phyloP scores from a whole-genome alignment of 2,113 vertebrate genomes.

The Dipodomys merriami region DNA sequence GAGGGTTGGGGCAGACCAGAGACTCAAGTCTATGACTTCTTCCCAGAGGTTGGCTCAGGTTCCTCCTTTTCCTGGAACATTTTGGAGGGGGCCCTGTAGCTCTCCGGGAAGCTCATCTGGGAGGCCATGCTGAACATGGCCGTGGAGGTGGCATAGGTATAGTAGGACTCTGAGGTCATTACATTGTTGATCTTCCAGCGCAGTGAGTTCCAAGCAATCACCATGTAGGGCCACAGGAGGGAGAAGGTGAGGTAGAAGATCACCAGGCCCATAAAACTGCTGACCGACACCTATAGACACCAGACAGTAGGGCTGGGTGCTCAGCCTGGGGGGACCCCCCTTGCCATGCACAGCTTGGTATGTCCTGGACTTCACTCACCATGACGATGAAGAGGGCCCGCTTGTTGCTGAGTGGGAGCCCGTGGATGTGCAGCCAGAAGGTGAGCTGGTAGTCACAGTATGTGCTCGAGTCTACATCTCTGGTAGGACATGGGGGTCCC shows the following conservation, averaged over 20 bases:
- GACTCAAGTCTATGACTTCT: not conserved
- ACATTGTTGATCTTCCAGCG: conserved; percentile 64
- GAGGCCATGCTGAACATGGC: not conserved
- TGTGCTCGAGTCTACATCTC: conserved; percentile 80
- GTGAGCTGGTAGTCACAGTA: conserved; percentile 83
- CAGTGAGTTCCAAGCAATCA: not conserved
- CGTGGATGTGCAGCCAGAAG: conserved; percentile 81
- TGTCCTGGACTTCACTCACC: conserved; percentile 39
- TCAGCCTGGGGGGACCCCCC: not conserved
- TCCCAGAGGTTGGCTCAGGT: no score
- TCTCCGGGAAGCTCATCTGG: not conserved
- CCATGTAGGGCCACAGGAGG: conserved; percentile 30
- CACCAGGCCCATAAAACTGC: conserved; percentile 10
- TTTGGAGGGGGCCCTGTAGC: not conserved
- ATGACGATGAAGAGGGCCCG: conserved; percentile 36
- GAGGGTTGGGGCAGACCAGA: not conserved
- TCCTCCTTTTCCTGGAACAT: not conserved
- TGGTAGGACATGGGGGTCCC: not conserved
- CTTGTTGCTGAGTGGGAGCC: conserved; percentile 74
- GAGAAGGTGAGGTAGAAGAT: conserved; percentile 34
- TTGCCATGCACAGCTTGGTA: not conserved
- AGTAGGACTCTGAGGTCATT: conserved; percentile 29
- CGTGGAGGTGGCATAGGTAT: not conserved
- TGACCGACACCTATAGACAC: conserved; percentile 32
- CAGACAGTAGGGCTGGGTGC: not conserved